A percentile compares a stretch with the other conserved stretches of the same genome.
These are phyloP conservation scores for Drosophila quadrilineata DNA, from an alignment of 1,140 invertebrate species.

Conservation along the genomic window DNA sequence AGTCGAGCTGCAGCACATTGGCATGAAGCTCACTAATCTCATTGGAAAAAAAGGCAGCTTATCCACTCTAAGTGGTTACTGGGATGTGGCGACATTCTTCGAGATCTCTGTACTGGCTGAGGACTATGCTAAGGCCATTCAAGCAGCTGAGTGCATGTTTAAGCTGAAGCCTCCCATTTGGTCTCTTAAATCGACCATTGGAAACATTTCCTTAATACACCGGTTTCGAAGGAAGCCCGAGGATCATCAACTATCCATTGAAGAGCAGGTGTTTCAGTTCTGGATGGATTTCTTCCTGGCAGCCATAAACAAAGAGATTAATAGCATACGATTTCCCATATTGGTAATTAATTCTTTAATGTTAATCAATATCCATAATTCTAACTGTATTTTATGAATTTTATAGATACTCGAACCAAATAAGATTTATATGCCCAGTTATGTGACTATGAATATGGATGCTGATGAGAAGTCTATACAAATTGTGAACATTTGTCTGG, in stretches of 20 bases:
- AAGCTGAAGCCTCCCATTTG: slow-evolving; percentile 99
- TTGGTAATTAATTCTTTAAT: slow-evolving; percentile 39
- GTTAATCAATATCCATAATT: not conserved
- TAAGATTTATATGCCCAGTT: slow-evolving; percentile 96
- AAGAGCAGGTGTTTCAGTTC: slow-evolving; percentile 95
- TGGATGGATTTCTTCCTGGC: slow-evolving; percentile 99
- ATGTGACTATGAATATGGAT: slow-evolving; percentile 96
- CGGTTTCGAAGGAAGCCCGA: slow-evolving; percentile 92
- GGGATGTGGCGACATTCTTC: slow-evolving; percentile 99
- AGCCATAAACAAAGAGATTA: slow-evolving; percentile 88
- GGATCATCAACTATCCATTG: slow-evolving; percentile 86
- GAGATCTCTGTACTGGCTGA: slow-evolving; percentile 99
- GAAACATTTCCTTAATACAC: slow-evolving; percentile 98
- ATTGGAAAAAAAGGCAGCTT: slow-evolving; percentile 99
- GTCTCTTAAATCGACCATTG: slow-evolving; percentile 99
- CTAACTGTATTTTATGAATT: not conserved
- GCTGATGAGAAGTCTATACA: slow-evolving; percentile 95
- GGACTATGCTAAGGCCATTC: slow-evolving; percentile 97
- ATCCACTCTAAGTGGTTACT: slow-evolving; percentile 96
- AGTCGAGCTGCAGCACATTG: slow-evolving; percentile 91
- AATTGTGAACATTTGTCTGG: slow-evolving; percentile 92
- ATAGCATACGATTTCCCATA: slow-evolving; percentile 94
- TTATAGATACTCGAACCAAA: slow-evolving; percentile 94
- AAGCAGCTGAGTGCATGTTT: slow-evolving; percentile 99
- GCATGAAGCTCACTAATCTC: slow-evolving; percentile 97